Evolutionary conservation across 2,113 vertebrate species (phyloP).

Genomic region (Albula goreensis): DNA sequence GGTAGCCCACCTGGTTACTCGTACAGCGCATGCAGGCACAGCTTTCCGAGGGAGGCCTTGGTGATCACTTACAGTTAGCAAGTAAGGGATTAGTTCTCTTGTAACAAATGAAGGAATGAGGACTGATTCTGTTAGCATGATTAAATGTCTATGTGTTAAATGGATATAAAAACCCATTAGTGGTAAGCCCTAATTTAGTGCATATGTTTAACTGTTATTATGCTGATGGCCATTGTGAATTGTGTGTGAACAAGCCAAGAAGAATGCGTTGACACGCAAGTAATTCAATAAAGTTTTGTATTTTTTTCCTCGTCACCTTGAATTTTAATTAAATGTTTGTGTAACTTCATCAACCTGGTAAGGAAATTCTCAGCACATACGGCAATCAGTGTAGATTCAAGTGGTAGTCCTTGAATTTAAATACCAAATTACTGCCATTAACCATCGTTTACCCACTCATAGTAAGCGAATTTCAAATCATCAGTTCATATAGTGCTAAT

Average conservation of each 20-base stretch:
- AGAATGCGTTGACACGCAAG: background rate
- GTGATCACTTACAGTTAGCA: background rate
- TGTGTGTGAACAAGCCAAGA: background rate
- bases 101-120: background rate
- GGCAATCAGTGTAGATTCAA: slow-evolving; percentile 71
- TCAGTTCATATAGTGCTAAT: slow-evolving; percentile 77
- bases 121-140: background rate
- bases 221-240: background rate
- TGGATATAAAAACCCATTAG: background rate
- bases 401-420: slow-evolving; percentile 75
- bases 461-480: slow-evolving; percentile 75
- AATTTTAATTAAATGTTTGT: slow-evolving; percentile 68
- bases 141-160: background rate
- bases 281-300: background rate
- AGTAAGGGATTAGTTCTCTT: background rate
- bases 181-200: background rate
- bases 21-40: background rate
- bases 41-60: background rate
- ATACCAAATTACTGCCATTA: slow-evolving; percentile 77
- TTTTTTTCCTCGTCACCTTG: slow-evolving; percentile 39
- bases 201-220: background rate
- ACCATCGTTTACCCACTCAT: slow-evolving; percentile 73
- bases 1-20: background rate
- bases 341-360: slow-evolving; percentile 53
- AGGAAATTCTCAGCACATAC: slow-evolving; percentile 59